phyloP scores from a whole-genome alignment of 2,888 invertebrate genomes.

The Dexiosoma caninum region DNA sequence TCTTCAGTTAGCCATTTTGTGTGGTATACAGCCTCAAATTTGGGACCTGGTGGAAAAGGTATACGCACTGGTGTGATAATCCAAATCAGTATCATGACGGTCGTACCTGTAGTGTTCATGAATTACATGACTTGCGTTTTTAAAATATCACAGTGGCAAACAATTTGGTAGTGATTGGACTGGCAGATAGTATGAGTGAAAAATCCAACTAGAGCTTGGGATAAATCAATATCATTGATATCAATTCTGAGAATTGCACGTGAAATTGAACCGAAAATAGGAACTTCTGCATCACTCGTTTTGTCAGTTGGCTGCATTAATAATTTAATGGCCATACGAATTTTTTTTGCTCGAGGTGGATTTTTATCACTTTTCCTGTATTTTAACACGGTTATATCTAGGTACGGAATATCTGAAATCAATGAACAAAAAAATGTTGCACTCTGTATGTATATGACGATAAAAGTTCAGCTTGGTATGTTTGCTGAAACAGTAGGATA shows the following conservation, averaged over 20 bases:
- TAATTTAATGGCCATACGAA: too few species aligned
- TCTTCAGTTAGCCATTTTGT: slow-evolving; percentile 95
- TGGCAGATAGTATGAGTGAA: slow-evolving; percentile 85
- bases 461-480: slow-evolving; percentile 75
- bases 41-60: slow-evolving; percentile 85
- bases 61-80: slow-evolving; percentile 95
- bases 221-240: slow-evolving; percentile 80
- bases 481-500: slow-evolving; percentile 87
- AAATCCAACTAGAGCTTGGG: slow-evolving; percentile 73
- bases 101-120: slow-evolving; percentile 92
- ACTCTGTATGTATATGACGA: slow-evolving; percentile 75
- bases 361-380: too few species aligned
- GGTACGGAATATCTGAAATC: slow-evolving; percentile 91
- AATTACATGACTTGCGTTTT: slow-evolving; percentile 90
- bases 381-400: too few species aligned
- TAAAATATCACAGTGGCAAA: slow-evolving; percentile 90
- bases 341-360: too few species aligned
- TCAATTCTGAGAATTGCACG: too few species aligned
- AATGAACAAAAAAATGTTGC: slow-evolving; percentile 83
- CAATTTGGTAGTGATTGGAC: slow-evolving; percentile 96
- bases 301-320: too few species aligned
- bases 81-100: slow-evolving; percentile 94
- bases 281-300: too few species aligned
- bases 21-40: slow-evolving; percentile 92
- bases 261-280: too few species aligned